phyloP scores from a whole-genome alignment of 35 echinoderm and acorn worm genomes.

The Amphiura filiformis region DNA sequence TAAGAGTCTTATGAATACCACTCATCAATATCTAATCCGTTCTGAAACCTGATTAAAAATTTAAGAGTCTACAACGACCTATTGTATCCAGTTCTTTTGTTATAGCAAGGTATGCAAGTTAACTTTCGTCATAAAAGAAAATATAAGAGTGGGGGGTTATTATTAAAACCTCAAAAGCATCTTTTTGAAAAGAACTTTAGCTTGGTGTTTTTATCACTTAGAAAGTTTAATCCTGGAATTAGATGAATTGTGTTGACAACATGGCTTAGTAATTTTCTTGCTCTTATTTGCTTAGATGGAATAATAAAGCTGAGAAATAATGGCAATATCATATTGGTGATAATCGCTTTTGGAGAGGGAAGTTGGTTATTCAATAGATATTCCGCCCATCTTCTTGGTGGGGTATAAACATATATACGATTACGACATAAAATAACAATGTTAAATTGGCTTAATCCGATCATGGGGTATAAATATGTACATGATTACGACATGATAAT shows the following conservation, averaged over 20 bases:
- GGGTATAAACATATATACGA: not conserved
- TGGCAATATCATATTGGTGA: too few species aligned
- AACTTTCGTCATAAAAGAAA: not conserved
- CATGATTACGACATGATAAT: too few species aligned
- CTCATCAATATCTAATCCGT: not conserved
- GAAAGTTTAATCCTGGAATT: not conserved
- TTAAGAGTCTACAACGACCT: not conserved
- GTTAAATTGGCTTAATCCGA: not conserved
- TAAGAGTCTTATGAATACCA: not conserved
- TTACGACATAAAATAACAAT: not conserved
- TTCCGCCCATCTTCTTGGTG: not conserved
- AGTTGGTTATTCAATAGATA: not conserved
- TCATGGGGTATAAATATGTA: too few species aligned
- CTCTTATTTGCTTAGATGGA: not conserved
- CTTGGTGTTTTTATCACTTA: slow-evolving; percentile 2
- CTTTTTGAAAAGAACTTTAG: not conserved
- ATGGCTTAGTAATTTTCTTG: not conserved
- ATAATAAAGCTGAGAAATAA: too few species aligned
- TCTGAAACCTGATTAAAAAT: not conserved
- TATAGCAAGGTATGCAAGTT: not conserved
- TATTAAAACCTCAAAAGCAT: not conserved
- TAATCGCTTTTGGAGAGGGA: not conserved
- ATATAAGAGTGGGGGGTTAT: not conserved
- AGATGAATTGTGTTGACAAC: not conserved
- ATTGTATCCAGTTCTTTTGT: not conserved